Evolutionary conservation across 2,797 vertebrate species (phyloP).

Genomic region (Hydrocynus forskahlii): DNA sequence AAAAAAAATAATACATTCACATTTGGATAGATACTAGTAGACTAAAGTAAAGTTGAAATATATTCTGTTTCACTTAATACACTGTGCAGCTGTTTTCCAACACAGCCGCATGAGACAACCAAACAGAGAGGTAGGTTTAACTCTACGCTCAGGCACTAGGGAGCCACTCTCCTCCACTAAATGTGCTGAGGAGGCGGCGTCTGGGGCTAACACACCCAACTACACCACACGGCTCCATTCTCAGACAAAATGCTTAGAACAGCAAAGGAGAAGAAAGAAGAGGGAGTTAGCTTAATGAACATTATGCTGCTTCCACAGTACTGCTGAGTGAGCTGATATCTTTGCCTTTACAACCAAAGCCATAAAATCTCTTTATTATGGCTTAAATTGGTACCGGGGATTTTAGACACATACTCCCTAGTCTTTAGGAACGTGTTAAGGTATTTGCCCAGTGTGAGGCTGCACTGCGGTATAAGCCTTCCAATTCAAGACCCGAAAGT

Average conservation of each 20-base stretch:
- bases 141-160: conserved; percentile 25
- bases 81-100: conserved; percentile 23
- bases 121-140: conserved; percentile 23
- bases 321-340: conserved; percentile 46
- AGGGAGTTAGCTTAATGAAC: conserved; percentile 42
- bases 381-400: conserved; percentile 70
- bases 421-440: conserved; percentile 12
- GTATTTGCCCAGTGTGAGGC: conserved; percentile 76
- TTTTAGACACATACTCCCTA: not conserved
- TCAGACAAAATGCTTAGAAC: conserved; percentile 49
- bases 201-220: not conserved
- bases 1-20: too few relatives aligned
- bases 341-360: conserved; percentile 32
- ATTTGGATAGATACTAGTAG: too few relatives aligned
- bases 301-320: conserved; percentile 51
- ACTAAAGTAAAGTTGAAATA: conserved; percentile 19
- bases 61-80: not conserved
- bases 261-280: conserved; percentile 42
- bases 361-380: conserved; percentile 42
- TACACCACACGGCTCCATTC: conserved; percentile 31
- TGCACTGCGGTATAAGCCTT: conserved; percentile 74
- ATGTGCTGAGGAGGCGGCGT: conserved; percentile 33
- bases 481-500: conserved; percentile 75
- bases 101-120: conserved; percentile 12
- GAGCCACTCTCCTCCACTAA: conserved; percentile 24